Base-by-base conservation (phyloP, 2,113 vertebrate genomes). In the Siphamia tubifer region DNA sequence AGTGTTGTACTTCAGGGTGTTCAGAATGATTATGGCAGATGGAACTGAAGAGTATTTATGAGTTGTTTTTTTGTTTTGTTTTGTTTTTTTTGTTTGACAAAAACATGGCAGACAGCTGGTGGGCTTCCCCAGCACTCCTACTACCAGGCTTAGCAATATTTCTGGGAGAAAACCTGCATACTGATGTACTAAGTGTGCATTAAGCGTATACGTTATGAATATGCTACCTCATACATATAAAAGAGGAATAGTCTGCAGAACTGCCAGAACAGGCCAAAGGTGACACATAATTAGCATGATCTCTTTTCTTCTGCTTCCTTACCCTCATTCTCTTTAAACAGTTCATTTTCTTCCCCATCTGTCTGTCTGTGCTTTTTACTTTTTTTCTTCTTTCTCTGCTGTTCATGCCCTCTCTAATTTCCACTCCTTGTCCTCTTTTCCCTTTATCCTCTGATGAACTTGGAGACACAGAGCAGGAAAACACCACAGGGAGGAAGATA, bases 211-310 rank as follows among this genome's bases (percentile, higher is more conserved):
- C n/a, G n/a, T n/a, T n/a, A n/a, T n/a, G n/a, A n/a, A n/a, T n/a
- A n/a, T n/a, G n/a, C n/a, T n/a, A n/a, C n/a, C n/a, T n/a, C n/a
- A n/a, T n/a, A n/a, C n/a, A n/a, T n/a, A n/a, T n/a, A n/a, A n/a
- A n/a, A n/a, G n/a, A n/a, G n/a, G n/a, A 72, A 45, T 3, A 36
- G 24, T 66, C 40, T 39, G 35, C 56, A 38, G 62, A 36, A 43
- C n/a, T 35, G 56, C 64, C 35, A 20, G 1, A 11, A 32, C 54
- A 44, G 31, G 54, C 40, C 45, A 71, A 78, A 83, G 64, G 70
- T 80, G 74, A 74, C 61, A 47, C 34, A 71, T 78, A 76, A 82
- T 87, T 76, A 82, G 55, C 74, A 81, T 76, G 60, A 65, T 80
- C 54, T 58, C 42, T 69, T 58, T 54, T 44, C 23, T 71, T 23